Evolutionary conservation across 2,888 invertebrate species (phyloP).

Genomic region (Nipponacmea schrenckii): DNA sequence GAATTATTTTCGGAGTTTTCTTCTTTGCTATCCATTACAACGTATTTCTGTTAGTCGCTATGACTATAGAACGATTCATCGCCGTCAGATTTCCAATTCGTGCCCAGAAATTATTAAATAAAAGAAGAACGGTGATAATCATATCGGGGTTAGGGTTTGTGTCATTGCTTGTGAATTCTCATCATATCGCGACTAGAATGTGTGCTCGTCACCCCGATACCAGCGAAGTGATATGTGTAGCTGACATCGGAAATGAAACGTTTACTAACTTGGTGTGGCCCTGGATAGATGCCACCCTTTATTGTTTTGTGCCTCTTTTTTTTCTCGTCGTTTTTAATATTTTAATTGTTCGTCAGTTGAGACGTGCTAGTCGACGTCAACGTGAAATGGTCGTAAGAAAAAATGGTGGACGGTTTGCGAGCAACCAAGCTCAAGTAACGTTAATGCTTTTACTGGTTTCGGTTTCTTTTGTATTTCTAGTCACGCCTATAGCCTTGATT

Average conservation of each 20-base stretch:
- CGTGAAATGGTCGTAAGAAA: background rate
- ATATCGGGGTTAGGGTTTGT: slow-evolving; percentile 11
- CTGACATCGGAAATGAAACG: slow-evolving; percentile 13
- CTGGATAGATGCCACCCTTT: slow-evolving; percentile 31
- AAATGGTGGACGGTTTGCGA: background rate
- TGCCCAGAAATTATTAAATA: slow-evolving; percentile 14
- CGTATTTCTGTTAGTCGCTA: slow-evolving; percentile 27
- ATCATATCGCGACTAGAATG: slow-evolving; percentile 24
- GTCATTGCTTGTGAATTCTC: slow-evolving; percentile 22
- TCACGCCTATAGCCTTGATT: slow-evolving; percentile 25
- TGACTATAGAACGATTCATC: slow-evolving; percentile 31
- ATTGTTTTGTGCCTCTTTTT: slow-evolving; percentile 29
- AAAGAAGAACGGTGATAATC: slow-evolving; percentile 16
- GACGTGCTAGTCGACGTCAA: slow-evolving; percentile 13
- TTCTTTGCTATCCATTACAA: slow-evolving; percentile 29
- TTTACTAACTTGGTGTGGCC: slow-evolving; percentile 27
- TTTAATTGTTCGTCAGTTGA: slow-evolving; percentile 23
- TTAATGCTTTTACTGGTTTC: slow-evolving; percentile 30
- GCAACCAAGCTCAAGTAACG: slow-evolving; percentile 20
- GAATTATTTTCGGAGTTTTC: slow-evolving; percentile 26
- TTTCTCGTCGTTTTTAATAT: slow-evolving; percentile 28
- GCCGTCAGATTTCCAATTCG: slow-evolving; percentile 28
- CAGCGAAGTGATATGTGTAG: slow-evolving; percentile 7
- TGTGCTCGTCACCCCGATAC: background rate
- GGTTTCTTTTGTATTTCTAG: slow-evolving; percentile 29